These are phyloP conservation scores for Marmota flaviventris DNA, from an alignment of 2,113 vertebrate species.

Conservation along the genomic window DNA sequence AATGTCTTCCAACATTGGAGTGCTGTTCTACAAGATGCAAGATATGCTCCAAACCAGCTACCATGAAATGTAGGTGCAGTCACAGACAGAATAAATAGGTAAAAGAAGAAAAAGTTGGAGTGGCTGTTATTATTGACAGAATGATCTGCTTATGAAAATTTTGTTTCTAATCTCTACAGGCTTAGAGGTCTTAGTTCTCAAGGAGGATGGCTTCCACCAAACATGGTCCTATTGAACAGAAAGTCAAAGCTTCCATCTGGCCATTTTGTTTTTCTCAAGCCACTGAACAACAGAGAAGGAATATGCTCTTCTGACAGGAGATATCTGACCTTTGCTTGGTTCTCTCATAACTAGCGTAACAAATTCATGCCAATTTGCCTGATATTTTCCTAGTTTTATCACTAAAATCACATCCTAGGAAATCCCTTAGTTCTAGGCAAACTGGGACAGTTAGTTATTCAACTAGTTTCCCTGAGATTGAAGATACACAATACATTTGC, in stretches of 20 bases:
- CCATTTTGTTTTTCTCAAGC: slow-evolving; percentile 14
- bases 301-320: background rate
- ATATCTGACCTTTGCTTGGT: background rate
- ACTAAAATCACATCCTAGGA: background rate
- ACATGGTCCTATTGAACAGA: background rate
- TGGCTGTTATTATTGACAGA: background rate
- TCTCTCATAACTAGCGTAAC: background rate
- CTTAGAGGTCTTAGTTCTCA: background rate
- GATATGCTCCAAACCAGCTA: background rate
- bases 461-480: background rate
- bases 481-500: background rate
- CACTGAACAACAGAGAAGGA: background rate
- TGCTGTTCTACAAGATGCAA: background rate
- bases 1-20: background rate
- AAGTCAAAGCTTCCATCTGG: background rate
- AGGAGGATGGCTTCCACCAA: background rate
- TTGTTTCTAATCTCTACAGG: slow-evolving; percentile 4
- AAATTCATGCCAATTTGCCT: background rate
- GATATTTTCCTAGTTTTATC: slow-evolving; percentile 31
- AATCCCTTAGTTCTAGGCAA: background rate
- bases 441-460: background rate
- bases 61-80: background rate
- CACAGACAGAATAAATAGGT: background rate
- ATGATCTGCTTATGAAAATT: background rate
- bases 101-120: background rate